Conservation (phyloP, 2,113 vertebrate species). For the Micromys minutus region DNA sequence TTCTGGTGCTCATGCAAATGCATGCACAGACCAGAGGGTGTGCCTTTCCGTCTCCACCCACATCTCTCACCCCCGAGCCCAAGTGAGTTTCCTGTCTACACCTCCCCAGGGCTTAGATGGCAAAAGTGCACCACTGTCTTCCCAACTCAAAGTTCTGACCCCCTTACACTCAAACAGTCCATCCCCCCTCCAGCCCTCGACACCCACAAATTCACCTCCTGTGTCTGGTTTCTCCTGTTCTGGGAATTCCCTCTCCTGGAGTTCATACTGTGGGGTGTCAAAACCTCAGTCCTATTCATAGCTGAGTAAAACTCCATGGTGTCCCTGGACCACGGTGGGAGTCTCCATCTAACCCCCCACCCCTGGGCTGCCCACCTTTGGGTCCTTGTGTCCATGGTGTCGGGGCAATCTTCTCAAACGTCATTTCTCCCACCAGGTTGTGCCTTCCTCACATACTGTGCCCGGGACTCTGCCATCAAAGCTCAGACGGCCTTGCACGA, state of each 20-base stretch:
- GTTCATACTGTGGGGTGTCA: background rate
- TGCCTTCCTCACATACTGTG: conserved; percentile 98
- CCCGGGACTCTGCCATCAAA: conserved; percentile 98
- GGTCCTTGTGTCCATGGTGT: background rate
- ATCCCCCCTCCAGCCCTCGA: no score
- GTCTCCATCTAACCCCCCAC: no score
- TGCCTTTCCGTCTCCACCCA: background rate
- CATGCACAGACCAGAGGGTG: background rate
- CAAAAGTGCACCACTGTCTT: background rate
- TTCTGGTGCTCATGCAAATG: background rate
- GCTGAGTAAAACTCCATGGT: accelerated
- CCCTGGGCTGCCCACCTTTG: background rate
- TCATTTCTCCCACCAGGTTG: conserved; percentile 89
- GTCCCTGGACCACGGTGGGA: background rate
- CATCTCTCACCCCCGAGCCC: background rate
- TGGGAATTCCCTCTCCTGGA: background rate
- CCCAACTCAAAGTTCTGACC: background rate
- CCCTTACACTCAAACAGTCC: no score
- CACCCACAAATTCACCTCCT: background rate
- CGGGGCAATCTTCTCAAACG: background rate
- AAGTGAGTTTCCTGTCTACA: background rate
- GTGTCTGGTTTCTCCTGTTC: background rate
- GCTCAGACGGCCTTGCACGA: conserved; percentile 98
- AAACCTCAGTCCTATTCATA: background rate
- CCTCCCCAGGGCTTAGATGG: background rate